Evolutionary conservation across 2,797 vertebrate species (phyloP).

Genomic region (Tinamus major): DNA sequence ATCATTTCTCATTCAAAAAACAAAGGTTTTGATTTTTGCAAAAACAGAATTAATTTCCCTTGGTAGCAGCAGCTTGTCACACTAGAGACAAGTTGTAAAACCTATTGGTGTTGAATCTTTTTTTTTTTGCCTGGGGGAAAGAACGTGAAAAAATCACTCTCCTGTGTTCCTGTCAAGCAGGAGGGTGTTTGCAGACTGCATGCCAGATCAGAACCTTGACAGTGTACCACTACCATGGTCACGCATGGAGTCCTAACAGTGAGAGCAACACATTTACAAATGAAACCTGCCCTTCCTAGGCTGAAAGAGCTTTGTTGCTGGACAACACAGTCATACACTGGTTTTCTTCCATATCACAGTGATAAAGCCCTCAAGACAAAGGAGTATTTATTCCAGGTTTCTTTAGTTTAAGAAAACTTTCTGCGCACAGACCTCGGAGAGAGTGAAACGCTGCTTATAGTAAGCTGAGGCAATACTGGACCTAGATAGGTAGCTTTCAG

Average conservation of each 20-base stretch:
- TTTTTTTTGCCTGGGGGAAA: too few species aligned
- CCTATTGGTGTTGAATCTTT: neutral
- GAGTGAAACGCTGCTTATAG: constrained; percentile 44
- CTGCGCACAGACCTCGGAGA: neutral
- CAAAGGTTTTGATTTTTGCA: neutral
- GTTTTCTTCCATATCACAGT: constrained; percentile 30
- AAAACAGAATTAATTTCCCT: neutral
- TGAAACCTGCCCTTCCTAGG: constrained; percentile 33
- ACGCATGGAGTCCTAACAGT: constrained; percentile 22
- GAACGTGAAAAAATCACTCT: neutral
- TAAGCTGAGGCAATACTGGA: constrained; percentile 49
- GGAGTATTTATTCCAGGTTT: constrained; percentile 62
- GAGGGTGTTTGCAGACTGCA: neutral
- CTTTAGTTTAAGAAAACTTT: constrained; percentile 59
- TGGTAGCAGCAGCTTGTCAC: neutral
- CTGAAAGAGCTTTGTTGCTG: neutral
- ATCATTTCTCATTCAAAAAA: neutral
- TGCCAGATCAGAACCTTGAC: neutral
- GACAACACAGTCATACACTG: neutral
- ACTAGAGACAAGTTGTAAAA: constrained; percentile 22
- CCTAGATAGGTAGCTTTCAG: constrained; percentile 35
- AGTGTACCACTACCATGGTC: neutral
- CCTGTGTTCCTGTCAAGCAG: neutral
- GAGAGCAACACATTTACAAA: constrained; percentile 32
- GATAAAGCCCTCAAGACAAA: constrained; percentile 61